A percentile compares a stretch with the other conserved stretches of the same genome.
Evolutionary conservation across 1,140 invertebrate species (phyloP).

Genomic region (Drosophila varians): DNA sequence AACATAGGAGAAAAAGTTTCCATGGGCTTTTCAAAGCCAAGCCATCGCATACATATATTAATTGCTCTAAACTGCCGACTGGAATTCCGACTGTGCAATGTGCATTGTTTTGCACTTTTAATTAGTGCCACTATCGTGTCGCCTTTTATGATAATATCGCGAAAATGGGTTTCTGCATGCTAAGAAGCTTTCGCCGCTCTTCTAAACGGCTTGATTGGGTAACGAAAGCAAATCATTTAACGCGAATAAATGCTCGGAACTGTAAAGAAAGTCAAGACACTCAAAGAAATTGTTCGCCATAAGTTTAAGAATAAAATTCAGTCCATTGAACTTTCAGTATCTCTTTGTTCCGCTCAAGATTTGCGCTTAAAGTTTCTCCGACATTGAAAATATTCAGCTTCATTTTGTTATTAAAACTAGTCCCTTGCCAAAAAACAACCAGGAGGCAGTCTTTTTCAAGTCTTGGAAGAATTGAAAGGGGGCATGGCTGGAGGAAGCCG

Average conservation of each 20-base stretch:
- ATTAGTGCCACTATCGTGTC: slow-evolving; percentile 9
- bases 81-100: neutral
- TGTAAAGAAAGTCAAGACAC: neutral
- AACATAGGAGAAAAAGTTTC: neutral
- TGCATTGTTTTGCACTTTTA: slow-evolving; percentile 22
- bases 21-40: slow-evolving; percentile 2
- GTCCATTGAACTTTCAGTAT: neutral
- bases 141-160: neutral
- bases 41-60: neutral
- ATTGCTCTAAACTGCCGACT: neutral
- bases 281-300: neutral
- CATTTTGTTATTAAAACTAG: neutral
- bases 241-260: slow-evolving; percentile 2
- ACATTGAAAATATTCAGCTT: neutral
- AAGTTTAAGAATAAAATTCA: neutral
- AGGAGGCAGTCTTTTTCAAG: slow-evolving; percentile 4
- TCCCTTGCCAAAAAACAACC: too few relatives aligned
- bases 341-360: neutral
- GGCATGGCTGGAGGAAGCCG: slow-evolving; percentile 9
- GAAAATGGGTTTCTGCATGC: neutral
- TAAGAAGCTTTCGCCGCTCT: slow-evolving; percentile 16
- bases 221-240: slow-evolving; percentile 73
- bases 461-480: slow-evolving; percentile 28
- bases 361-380: too few relatives aligned
- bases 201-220: slow-evolving; percentile 32